Evolutionary conservation across 2,797 vertebrate genomes (phyloP).

Genomic region (Pantherophis vulpinus): DNA sequence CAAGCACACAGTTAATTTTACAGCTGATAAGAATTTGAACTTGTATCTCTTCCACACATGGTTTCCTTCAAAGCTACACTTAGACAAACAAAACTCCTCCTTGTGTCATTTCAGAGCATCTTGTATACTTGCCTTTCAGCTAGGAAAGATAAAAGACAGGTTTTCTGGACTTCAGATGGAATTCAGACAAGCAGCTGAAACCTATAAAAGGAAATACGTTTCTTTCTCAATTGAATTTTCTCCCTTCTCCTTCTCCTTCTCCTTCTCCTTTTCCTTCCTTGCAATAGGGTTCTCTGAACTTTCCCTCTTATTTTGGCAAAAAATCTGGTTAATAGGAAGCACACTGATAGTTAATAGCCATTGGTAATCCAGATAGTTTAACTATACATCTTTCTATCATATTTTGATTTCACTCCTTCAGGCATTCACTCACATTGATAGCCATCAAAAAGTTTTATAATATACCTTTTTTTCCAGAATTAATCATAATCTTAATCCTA

Average conservation of each 20-base stretch:
- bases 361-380: neutral
- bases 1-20: neutral
- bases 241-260: accelerated
- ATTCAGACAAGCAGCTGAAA: neutral
- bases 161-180: neutral
- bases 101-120: neutral
- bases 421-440: neutral
- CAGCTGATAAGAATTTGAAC: neutral
- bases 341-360: neutral
- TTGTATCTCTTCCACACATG: neutral
- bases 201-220: neutral
- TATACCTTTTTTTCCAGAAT: neutral
- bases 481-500: neutral
- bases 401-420: neutral
- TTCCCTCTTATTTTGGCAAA: neutral
- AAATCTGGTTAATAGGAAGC: neutral
- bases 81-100: neutral
- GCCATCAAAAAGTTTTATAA: neutral
- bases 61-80: neutral
- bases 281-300: neutral
- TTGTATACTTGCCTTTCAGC: neutral
- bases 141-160: neutral
- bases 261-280: neutral
- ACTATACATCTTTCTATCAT: neutral
- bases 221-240: neutral